Percentiles rank a stretch among this genome's conserved stretches.
Conservation (phyloP, 2,888 invertebrate species). For the Ennomos quercinarius region DNA sequence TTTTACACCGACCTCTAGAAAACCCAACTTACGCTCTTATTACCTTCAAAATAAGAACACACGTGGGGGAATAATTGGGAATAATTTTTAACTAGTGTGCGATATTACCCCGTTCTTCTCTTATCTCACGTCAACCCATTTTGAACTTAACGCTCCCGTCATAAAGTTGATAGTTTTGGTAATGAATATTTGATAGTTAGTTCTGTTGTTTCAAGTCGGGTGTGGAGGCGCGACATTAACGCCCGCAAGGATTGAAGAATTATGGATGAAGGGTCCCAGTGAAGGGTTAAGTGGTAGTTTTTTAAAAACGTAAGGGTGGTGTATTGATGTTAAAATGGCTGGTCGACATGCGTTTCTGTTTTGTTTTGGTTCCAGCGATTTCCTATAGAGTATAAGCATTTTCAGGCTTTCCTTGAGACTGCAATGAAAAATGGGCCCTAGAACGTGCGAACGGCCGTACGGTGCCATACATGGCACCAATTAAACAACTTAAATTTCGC, state of each 20-base stretch:
- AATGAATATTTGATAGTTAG: slow-evolving; percentile 52
- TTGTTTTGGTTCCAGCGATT: slow-evolving; percentile 6
- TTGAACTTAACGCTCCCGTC: slow-evolving; percentile 23
- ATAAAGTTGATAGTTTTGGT: slow-evolving; percentile 47
- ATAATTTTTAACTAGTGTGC: slow-evolving; percentile 75
- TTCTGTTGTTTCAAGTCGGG: slow-evolving; percentile 71
- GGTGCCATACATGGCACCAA: too few relatives aligned
- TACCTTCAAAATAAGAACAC: slow-evolving; percentile 44
- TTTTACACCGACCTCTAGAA: slow-evolving; percentile 30
- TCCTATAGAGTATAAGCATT: not conserved
- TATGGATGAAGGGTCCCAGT: slow-evolving; percentile 77
- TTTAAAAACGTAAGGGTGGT: slow-evolving; percentile 64
- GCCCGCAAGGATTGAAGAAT: slow-evolving; percentile 77
- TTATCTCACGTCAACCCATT: slow-evolving; percentile 32
- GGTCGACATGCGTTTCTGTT: slow-evolving; percentile 36
- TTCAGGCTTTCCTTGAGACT: too few relatives aligned
- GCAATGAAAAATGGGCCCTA: too few relatives aligned
- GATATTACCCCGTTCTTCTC: slow-evolving; percentile 68
- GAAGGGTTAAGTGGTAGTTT: slow-evolving; percentile 73
- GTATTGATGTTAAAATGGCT: slow-evolving; percentile 72
- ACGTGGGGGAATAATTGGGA: slow-evolving; percentile 57
- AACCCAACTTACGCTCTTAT: slow-evolving; percentile 43
- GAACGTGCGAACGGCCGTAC: too few relatives aligned
- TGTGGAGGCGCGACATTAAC: slow-evolving; percentile 82
- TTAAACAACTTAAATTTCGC: too few relatives aligned